Base-by-base conservation (phyloP, 2,888 invertebrate genomes). In the Merodon equestris region DNA sequence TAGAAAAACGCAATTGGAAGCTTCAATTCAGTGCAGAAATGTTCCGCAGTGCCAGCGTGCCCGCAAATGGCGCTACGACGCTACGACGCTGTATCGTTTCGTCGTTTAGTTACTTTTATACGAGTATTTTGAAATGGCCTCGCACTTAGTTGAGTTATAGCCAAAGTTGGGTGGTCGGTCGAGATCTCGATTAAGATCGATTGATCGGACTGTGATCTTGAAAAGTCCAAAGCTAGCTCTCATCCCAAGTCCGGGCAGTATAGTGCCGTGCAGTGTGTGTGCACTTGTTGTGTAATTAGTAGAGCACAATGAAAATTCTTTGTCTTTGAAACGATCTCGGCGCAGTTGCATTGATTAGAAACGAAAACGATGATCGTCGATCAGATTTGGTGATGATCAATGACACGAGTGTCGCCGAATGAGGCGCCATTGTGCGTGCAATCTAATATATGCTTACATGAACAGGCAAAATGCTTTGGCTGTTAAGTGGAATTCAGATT, bases 161-260 rank as follows among this genome's bases (percentile, higher is more conserved):
- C 77, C 77, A 77, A 63, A 77, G 77, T 73, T 77, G 67, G 77
- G 67, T 66, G 72, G 60, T 17, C 77, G 60, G 45, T 58, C 72
- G 64, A 50, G 72, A 57, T 67, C 61, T 67, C 54, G 61, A 73
- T 77, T 73, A 56, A 58, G 19, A 67, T 73, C 63, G 61, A 77
- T 67, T 67, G 63, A 73, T 77, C 77, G 57, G 51, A 42, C 57
- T 57, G 63, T 68, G 73, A 77, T 77, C 77, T 77, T 77, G 77
- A 77, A 77, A 63, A 72, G 53, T 68, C 77, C 73, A 63, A 68
- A 77, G 53, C 34, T 27, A 73, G 77, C 61, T 71, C 57, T 17
- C 72, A 44, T 60, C 51, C 18, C 27, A 54, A 44, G 58, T 27
- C 27, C 27, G 27, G 27, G 2, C 27, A 40, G 9, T 3, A 10